Conservation (phyloP, 2,888 invertebrate genomes). For the Cabera pusaria region DNA sequence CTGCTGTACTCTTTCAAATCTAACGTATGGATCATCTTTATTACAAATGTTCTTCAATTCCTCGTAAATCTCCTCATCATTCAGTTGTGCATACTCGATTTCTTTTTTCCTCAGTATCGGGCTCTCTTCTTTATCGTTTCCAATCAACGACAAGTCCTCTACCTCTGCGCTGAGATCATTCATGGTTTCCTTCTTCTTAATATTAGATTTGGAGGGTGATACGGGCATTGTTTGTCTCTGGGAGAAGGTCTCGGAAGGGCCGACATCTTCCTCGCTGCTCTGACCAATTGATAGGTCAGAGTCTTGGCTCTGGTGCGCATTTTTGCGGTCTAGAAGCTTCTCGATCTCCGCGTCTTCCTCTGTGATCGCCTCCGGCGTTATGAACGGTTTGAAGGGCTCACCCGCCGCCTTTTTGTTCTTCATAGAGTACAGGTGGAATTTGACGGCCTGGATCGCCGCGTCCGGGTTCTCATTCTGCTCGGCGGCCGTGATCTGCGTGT, state of each 20-base stretch:
- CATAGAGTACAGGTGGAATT: constrained; percentile 94
- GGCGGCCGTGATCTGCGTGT: constrained; percentile 92
- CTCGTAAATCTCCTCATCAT: constrained; percentile 89
- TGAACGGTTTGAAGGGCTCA: constrained; percentile 90
- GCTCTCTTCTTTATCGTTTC: constrained; percentile 78
- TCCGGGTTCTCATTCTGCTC: constrained; percentile 95
- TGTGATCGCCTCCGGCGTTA: constrained; percentile 91
- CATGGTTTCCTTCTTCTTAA: constrained; percentile 68
- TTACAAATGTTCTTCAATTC: constrained; percentile 92
- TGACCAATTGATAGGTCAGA: constrained; percentile 78
- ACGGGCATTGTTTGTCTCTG: constrained; percentile 83
- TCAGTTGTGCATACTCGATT: constrained; percentile 77
- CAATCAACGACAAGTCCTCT: constrained; percentile 69
- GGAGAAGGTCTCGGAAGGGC: constrained; percentile 59
- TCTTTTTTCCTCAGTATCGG: constrained; percentile 85
- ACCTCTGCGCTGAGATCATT: constrained; percentile 64
- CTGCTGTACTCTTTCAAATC: constrained; percentile 92
- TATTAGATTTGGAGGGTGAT: constrained; percentile 64
- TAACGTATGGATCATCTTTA: constrained; percentile 89
- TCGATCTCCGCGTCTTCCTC: constrained; percentile 93
- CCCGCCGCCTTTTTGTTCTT: constrained; percentile 90
- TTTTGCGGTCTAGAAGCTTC: constrained; percentile 88
- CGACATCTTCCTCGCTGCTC: constrained; percentile 80
- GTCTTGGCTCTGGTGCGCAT: constrained; percentile 87
- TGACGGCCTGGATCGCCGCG: constrained; percentile 95